Base-by-base conservation (phyloP, 2,888 invertebrate species). In the Rhaphigaster nebulosa region DNA sequence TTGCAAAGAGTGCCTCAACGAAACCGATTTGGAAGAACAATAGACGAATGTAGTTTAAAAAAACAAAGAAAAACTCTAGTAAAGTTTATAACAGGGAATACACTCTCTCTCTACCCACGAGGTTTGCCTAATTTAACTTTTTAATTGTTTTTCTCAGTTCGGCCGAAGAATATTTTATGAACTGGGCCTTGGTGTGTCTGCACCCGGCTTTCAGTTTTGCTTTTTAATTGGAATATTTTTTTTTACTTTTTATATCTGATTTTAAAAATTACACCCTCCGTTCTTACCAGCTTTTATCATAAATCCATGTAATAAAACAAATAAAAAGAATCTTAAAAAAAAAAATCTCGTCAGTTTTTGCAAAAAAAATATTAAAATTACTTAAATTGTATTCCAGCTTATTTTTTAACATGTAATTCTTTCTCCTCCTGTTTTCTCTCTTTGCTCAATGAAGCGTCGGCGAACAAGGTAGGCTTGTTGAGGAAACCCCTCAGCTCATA, bases 121-220 rank as follows among this genome's bases (percentile, higher is more conserved):
- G 84, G 84, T 84, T 84, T 50, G 84, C n/a, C 84, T 84, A 84
- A 84, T 84, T 84, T 84, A 84, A 84, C 84, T 84, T 84, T 84
- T 84, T 84, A 84, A 84, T 84, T 84, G 84, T 84, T 84, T 84
- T 84, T 84, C 45, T 45, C 84, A 84, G 45, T 84, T 84, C 45
- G 41, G 84, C 45, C 45, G 84, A 1, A 84, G 41, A 45, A 84
- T 50, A 84, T 84, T 84, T 84, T 84, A 84, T 84, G 84, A 45
- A 41, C 84, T 84, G 84, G 70, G 34, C 34, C 70, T 76, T 34
- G 70, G 34, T 38, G 70, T 76, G 70, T 38, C 38, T 20, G 18
- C 70, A 38, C 70, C 34, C 38, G 70, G 2, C 34, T 34, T 70
- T 70, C 34, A 15, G 70, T 76, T 76, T 76, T 8, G 20, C 70